Evolutionary conservation across 2,113 vertebrate genomes (phyloP).

Genomic region (Leuciscus idus): DNA sequence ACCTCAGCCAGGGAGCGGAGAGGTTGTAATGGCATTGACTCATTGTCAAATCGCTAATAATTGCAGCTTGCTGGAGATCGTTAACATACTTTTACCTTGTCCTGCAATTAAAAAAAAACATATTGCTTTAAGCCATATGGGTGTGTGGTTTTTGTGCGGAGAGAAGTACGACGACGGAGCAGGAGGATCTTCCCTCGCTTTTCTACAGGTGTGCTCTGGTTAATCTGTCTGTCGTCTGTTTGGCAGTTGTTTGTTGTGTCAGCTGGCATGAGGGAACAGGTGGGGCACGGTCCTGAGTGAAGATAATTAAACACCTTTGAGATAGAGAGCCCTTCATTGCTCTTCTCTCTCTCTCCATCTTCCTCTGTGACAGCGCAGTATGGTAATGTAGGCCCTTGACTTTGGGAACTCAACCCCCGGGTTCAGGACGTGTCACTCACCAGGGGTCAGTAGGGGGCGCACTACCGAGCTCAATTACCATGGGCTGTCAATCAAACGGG

Average conservation of each 20-base stretch:
- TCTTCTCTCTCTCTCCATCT: conserved; percentile 48
- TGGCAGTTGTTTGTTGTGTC: conserved; percentile 67
- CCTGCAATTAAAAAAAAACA: background rate
- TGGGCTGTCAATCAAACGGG: conserved; percentile 45
- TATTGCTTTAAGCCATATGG: background rate
- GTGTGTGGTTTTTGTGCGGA: background rate
- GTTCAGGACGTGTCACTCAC: conserved; percentile 56
- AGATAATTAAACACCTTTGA: conserved; percentile 77
- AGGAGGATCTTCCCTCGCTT: background rate
- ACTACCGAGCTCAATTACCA: conserved; percentile 45
- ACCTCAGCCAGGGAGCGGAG: background rate
- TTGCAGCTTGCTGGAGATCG: conserved; percentile 34
- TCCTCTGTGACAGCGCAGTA: conserved; percentile 36
- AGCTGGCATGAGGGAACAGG: conserved; percentile 68
- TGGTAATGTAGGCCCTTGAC: conserved; percentile 47
- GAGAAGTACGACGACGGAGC: background rate
- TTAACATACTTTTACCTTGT: conserved; percentile 27
- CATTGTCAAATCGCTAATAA: conserved; percentile 13
- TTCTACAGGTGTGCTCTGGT: conserved; percentile 47
- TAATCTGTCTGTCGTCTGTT: conserved; percentile 59
- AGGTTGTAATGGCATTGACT: conserved; percentile 38
- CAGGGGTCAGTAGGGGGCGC: conserved; percentile 51
- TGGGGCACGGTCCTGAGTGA: conserved; percentile 71
- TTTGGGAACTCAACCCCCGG: conserved; percentile 48
- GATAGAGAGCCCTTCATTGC: conserved; percentile 65